These are phyloP conservation scores for Ondatra zibethicus DNA, from an alignment of 2,113 vertebrate genomes.

Conservation along the genomic window DNA sequence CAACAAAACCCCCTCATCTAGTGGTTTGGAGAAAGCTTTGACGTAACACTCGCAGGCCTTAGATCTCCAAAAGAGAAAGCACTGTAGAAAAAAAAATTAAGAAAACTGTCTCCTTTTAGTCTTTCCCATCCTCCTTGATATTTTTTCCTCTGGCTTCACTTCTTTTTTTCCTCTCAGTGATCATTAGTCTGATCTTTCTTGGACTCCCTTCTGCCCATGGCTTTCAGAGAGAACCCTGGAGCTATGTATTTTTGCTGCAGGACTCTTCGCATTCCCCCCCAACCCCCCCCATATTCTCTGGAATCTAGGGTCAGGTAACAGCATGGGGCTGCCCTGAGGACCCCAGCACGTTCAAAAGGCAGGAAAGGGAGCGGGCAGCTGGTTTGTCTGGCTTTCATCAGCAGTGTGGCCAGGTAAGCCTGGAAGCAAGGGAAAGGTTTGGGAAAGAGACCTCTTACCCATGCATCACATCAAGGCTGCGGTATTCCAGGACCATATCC, in stretches of 20 bases:
- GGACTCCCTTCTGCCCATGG: background rate
- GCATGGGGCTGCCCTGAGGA: fast-evolving
- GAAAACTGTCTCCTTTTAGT: background rate
- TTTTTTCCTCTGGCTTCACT: background rate
- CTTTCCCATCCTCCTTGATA: background rate
- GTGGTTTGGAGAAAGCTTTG: conserved; percentile 87
- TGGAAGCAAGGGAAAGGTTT: background rate
- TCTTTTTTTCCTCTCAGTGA: conserved; percentile 54
- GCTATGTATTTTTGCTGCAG: background rate
- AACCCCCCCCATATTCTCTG: background rate
- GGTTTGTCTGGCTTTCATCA: background rate
- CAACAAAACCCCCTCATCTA: conserved; percentile 85
- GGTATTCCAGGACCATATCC: fast-evolving
- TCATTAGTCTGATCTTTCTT: background rate
- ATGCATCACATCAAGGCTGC: background rate
- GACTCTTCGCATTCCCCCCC: no score
- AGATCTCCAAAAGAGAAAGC: conserved; percentile 80
- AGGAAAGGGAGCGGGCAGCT: background rate
- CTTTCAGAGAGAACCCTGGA: background rate
- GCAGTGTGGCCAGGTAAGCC: background rate
- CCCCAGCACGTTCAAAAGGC: background rate
- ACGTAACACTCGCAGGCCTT: conserved; percentile 78
- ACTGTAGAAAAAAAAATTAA: background rate
- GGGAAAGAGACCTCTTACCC: background rate
- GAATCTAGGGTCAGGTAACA: background rate